Evolutionary conservation across 2,888 invertebrate species (phyloP), one percentile per base, ranked within the genome.

Genomic region (Clostera curtula): DNA sequence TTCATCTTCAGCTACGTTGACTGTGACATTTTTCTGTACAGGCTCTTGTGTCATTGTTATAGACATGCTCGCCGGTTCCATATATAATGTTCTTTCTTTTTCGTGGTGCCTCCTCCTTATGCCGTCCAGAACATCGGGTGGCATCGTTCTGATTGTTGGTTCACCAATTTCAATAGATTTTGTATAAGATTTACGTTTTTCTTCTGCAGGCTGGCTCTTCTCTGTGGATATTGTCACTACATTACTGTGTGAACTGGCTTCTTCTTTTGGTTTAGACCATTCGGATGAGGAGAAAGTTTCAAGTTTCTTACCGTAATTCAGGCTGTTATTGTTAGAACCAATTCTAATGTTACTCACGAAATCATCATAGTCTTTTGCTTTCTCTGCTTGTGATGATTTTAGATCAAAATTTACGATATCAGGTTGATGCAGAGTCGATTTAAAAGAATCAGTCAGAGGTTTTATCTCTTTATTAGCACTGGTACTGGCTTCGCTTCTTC

Each of bases 121-220:
- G 3, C 75, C 82, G 56, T 83, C 83, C 12, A 83, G 56, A 10
- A 83, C 71, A 48, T 82, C 83, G 5, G 83, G 83, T 16, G 83
- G 83, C 49, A 77, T 60, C 33, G 75, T 55, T 49, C 70, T 69
- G 45, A 68, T 53, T 25, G 52, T 61, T 5, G 74, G 63, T 34
- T 83, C 77, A 7, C 83, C 79, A 18, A 85, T 84, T 48, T 84
- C 84, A 34, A 85, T 85, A 10, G 82, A 82, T 43, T 85, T 85
- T n/a, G 79, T 84, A 34, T 74, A 85, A 4, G 71, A 63, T 47
- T 73, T 76, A 24, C 61, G 57, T 43, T 68, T 69, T 11, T 68
- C 59, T 39, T 73, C 71, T 17, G 61, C 35, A 3, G 72, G 67
- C 27, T 63, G 63, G 33, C 48, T 56, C 42, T 82, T 82, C 29